Conservation (phyloP, 2,113 vertebrate genomes). For the Sylvia atricapilla region DNA sequence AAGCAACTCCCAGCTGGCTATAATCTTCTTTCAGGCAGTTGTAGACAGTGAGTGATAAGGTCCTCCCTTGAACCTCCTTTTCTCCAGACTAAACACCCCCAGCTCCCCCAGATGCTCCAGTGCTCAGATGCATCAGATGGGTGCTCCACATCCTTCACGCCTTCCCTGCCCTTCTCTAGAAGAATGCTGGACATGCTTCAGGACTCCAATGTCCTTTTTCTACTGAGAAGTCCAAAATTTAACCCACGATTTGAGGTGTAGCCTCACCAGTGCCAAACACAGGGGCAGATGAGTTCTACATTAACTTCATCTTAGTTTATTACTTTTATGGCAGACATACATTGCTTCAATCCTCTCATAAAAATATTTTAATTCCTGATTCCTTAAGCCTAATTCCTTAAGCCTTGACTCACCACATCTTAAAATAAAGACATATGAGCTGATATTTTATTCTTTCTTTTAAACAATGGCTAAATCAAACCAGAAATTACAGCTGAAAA, state of each 20-base stretch:
- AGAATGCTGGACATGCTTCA: background rate
- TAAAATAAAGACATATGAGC: background rate
- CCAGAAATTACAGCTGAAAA: background rate
- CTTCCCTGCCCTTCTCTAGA: background rate
- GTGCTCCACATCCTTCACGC: background rate
- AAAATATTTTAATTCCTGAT: background rate
- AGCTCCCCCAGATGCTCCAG: background rate
- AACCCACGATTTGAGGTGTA: background rate
- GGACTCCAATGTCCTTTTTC: background rate
- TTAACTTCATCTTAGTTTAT: background rate
- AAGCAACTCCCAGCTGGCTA: background rate
- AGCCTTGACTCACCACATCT: background rate
- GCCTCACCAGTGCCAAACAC: background rate
- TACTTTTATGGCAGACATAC: background rate
- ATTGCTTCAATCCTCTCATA: background rate
- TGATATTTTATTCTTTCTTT: background rate
- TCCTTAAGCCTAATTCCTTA: background rate
- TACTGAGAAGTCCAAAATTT: background rate
- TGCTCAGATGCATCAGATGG: background rate
- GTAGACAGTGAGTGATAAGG: too few species aligned
- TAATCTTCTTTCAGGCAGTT: background rate
- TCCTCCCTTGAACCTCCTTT: background rate
- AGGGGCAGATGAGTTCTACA: fast-evolving
- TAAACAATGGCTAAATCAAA: background rate
- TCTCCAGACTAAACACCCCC: background rate